These are phyloP conservation scores for Smutsia gigantea DNA, from an alignment of 2,797 vertebrate species.

Conservation along the genomic window DNA sequence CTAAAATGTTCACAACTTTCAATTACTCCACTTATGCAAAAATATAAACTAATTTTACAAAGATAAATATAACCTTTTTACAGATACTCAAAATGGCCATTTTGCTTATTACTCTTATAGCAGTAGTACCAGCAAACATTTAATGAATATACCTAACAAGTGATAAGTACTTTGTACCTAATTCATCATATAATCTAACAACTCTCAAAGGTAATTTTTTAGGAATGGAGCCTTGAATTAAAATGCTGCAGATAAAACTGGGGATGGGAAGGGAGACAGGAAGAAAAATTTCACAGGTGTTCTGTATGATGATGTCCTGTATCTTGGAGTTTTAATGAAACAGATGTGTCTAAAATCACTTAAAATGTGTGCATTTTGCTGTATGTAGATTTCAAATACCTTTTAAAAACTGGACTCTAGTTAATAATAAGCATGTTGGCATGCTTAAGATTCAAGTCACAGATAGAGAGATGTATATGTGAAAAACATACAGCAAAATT, in stretches of 20 bases:
- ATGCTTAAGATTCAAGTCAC: not conserved
- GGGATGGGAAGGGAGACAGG: not conserved
- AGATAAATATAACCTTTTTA: not conserved
- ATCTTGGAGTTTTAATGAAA: not conserved
- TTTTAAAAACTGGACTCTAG: not conserved
- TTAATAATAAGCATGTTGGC: not conserved
- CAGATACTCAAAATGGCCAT: not conserved
- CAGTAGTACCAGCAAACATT: not conserved
- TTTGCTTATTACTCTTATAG: not conserved
- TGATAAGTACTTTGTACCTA: not conserved
- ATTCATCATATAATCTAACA: not conserved
- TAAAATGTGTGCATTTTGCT: not conserved
- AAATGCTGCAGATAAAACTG: not conserved
- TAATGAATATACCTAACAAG: not conserved
- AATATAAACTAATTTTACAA: constrained; percentile 42
- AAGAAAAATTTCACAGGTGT: not conserved
- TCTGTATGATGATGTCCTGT: not conserved
- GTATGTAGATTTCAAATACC: not conserved
- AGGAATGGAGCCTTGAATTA: not conserved
- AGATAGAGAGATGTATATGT: not conserved
- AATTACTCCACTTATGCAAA: not conserved
- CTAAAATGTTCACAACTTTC: constrained; percentile 13
- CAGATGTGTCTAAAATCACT: not conserved
- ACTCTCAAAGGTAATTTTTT: not conserved
- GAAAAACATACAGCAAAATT: not conserved